phyloP scores from a whole-genome alignment of 1,140 invertebrate species.

The Gonatopus flavifemur region DNA sequence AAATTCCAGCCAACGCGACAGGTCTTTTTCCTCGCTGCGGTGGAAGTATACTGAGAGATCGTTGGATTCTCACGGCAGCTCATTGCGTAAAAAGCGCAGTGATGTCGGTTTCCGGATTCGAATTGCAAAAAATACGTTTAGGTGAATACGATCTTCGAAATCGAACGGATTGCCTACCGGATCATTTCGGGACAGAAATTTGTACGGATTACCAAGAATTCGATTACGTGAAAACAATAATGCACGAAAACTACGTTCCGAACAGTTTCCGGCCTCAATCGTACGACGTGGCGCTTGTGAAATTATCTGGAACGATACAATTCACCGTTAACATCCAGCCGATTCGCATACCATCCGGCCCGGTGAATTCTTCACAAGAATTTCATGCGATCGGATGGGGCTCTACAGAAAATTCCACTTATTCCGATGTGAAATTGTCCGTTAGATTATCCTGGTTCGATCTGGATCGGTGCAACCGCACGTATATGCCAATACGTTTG shows the following conservation, averaged over 20 bases:
- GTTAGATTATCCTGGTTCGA: too few relatives aligned
- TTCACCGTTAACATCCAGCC: not conserved
- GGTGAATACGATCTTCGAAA: conserved; percentile 70
- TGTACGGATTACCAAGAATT: too few relatives aligned
- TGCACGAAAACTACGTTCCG: not conserved
- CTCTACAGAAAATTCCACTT: not conserved
- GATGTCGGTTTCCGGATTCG: conserved; percentile 52
- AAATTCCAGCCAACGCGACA: conserved; percentile 31
- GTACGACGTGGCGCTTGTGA: conserved; percentile 64
- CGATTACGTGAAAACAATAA: too few relatives aligned
- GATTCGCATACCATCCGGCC: not conserved
- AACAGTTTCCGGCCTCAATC: not conserved
- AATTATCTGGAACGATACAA: conserved; percentile 34
- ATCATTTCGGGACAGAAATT: too few relatives aligned
- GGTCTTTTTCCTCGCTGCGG: conserved; percentile 64
- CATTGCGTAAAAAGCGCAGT: conserved; percentile 76
- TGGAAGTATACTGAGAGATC: conserved; percentile 65
- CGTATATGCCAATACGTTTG: too few relatives aligned
- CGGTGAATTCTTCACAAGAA: too few relatives aligned
- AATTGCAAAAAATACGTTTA: conserved; percentile 61
- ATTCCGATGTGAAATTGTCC: not conserved
- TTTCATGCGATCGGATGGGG: not conserved
- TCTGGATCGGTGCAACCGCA: too few relatives aligned
- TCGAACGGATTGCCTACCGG: too few relatives aligned
- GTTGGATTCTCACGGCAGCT: conserved; percentile 76